Conservation (phyloP, 2,888 invertebrate genomes). For the Drosophila diplacantha region DNA sequence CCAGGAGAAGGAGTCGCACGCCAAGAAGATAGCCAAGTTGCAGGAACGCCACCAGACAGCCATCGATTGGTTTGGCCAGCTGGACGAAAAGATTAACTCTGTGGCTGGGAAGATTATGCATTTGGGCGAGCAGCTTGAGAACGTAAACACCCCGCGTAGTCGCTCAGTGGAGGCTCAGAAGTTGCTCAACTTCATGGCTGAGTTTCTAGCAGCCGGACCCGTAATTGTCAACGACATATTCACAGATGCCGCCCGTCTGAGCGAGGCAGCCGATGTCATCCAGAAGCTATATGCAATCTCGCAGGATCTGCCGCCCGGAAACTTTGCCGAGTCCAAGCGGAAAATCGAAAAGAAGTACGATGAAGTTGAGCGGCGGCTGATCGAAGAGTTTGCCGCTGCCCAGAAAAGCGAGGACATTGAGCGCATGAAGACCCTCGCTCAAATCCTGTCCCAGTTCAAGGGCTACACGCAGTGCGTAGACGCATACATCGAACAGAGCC, state of each 20-base stretch:
- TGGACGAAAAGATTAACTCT: conserved; percentile 96
- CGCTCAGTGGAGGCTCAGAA: conserved; percentile 96
- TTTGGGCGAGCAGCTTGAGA: conserved; percentile 98
- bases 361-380: conserved; percentile 91
- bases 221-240: conserved; percentile 89
- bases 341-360: conserved; percentile 94
- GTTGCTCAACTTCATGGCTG: conserved; percentile 93
- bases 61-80: conserved; percentile 91
- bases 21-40: conserved; percentile 87
- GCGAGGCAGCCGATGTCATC: conserved; percentile 97
- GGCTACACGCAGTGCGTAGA: conserved; percentile 97
- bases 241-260: conserved; percentile 86
- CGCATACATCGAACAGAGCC: conserved; percentile 97
- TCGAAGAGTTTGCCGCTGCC: conserved; percentile 95
- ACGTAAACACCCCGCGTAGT: conserved; percentile 95
- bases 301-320: conserved; percentile 93
- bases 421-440: conserved; percentile 95
- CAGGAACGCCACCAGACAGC: conserved; percentile 93
- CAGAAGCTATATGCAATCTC: conserved; percentile 97
- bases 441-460: conserved; percentile 95
- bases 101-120: conserved; percentile 98
- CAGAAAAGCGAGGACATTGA: conserved; percentile 90
- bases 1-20: conserved; percentile 91
- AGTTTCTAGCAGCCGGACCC: conserved; percentile 92
- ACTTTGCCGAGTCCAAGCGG: conserved; percentile 89